These are phyloP conservation scores for Xyrauchen texanus DNA, from an alignment of 2,113 vertebrate species.

Conservation along the genomic window DNA sequence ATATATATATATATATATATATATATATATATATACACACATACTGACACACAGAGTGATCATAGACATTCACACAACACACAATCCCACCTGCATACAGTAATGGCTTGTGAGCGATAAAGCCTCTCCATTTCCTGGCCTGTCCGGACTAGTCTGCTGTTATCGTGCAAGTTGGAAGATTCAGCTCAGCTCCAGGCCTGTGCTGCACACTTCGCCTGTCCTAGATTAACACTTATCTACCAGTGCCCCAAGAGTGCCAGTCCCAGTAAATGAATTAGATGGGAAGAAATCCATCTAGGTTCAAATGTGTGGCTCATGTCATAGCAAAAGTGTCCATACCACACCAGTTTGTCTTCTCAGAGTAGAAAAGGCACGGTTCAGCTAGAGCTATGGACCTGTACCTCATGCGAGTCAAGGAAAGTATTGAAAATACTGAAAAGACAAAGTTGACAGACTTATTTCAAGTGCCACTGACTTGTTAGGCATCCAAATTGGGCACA, in stretches of 20 bases:
- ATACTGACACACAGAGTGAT: neutral
- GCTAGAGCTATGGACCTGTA: neutral
- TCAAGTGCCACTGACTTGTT: slow-evolving; percentile 20
- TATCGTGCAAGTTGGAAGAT: slow-evolving; percentile 59
- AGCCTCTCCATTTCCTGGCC: slow-evolving; percentile 58
- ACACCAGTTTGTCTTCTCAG: slow-evolving; percentile 18
- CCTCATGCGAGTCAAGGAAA: neutral
- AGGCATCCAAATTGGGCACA: slow-evolving; percentile 26
- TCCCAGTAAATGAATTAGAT: slow-evolving; percentile 70
- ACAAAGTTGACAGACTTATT: slow-evolving; percentile 18
- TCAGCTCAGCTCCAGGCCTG: slow-evolving; percentile 61
- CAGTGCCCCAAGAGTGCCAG: slow-evolving; percentile 70
- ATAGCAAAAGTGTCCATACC: slow-evolving; percentile 15
- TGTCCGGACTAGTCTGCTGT: slow-evolving; percentile 61
- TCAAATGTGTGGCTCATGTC: slow-evolving; percentile 58
- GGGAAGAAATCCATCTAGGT: slow-evolving; percentile 60
- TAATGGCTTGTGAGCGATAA: slow-evolving; percentile 61
- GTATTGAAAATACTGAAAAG: neutral
- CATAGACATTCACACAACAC: slow-evolving; percentile 12
- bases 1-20: too few species aligned
- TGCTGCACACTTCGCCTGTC: slow-evolving; percentile 66
- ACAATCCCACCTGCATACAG: slow-evolving; percentile 49
- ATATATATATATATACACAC: too few species aligned
- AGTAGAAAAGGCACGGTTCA: neutral
- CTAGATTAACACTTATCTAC: slow-evolving; percentile 78